phyloP scores from a whole-genome alignment of 2,113 vertebrate species.

The Alaudala cheleensis region DNA sequence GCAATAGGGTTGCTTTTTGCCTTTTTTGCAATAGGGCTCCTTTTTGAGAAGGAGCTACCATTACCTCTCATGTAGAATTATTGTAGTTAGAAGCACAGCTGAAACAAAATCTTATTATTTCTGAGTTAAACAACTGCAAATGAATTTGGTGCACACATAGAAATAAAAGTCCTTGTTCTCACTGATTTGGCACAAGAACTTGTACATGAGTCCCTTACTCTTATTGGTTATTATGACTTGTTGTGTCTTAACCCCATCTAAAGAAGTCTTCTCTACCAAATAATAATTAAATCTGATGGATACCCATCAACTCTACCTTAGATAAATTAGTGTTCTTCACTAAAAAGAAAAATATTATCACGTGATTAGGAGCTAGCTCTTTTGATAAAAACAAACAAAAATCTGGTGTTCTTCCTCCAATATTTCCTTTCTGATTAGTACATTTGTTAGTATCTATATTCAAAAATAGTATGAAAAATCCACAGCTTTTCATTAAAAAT shows the following conservation, averaged over 20 bases:
- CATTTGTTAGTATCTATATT: neutral
- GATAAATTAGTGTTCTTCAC: neutral
- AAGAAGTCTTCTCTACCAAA: neutral
- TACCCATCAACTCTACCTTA: neutral
- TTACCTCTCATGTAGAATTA: neutral
- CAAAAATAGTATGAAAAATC: neutral
- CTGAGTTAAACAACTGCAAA: neutral
- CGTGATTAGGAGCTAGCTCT: neutral
- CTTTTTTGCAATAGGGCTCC: neutral
- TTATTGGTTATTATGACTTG: neutral
- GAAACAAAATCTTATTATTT: neutral
- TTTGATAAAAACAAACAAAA: neutral
- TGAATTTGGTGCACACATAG: neutral
- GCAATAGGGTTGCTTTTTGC: neutral
- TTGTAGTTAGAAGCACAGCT: neutral
- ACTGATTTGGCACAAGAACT: neutral
- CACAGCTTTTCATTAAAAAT: neutral
- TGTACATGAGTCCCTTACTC: neutral
- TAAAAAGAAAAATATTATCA: neutral
- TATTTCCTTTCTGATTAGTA: neutral
- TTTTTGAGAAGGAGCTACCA: neutral
- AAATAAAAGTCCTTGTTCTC: neutral
- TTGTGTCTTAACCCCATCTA: neutral
- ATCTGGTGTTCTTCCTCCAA: neutral
- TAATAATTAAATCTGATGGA: neutral